Evolutionary conservation across 53 echinoderm and acorn worm species (phyloP).

Genomic region (Stichopus horrens): DNA sequence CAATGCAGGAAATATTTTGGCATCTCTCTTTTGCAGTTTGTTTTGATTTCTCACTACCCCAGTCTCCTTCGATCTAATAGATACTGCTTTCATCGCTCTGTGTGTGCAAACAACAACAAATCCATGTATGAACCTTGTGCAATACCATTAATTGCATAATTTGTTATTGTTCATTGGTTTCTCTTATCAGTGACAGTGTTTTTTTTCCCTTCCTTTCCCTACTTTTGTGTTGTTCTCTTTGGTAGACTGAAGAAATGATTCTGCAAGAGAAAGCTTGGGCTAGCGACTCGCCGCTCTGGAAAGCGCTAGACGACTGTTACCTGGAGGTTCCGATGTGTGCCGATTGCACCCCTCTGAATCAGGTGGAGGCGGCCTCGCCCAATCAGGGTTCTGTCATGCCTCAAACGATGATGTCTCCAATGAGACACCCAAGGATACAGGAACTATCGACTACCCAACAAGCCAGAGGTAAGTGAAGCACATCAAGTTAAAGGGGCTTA

Average conservation of each 20-base stretch:
- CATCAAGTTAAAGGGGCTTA: neutral
- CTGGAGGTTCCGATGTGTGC: constrained; percentile 80
- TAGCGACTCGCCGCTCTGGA: constrained; percentile 83
- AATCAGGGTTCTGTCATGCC: constrained; percentile 30
- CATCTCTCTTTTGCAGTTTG: too few relatives aligned
- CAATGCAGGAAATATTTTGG: too few relatives aligned
- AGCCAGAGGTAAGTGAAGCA: constrained; percentile 44
- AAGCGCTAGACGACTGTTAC: constrained; percentile 65
- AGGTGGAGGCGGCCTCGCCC: constrained; percentile 41
- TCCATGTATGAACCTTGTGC: too few relatives aligned
- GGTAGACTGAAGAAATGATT: constrained; percentile 86
- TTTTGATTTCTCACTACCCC: too few relatives aligned
- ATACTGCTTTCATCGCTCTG: too few relatives aligned
- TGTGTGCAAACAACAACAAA: too few relatives aligned
- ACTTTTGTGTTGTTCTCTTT: neutral
- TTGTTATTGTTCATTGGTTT: neutral
- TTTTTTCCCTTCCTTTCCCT: neutral
- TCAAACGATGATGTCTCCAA: constrained; percentile 63
- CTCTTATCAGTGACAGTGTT: neutral
- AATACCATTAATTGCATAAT: too few relatives aligned
- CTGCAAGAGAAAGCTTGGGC: constrained; percentile 88
- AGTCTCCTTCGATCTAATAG: too few relatives aligned
- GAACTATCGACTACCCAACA: constrained; percentile 57
- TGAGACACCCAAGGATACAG: constrained; percentile 73
- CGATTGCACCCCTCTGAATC: constrained; percentile 73